Evolutionary conservation across 2,888 invertebrate species (phyloP).

Genomic region (Autographa pulchrina): DNA sequence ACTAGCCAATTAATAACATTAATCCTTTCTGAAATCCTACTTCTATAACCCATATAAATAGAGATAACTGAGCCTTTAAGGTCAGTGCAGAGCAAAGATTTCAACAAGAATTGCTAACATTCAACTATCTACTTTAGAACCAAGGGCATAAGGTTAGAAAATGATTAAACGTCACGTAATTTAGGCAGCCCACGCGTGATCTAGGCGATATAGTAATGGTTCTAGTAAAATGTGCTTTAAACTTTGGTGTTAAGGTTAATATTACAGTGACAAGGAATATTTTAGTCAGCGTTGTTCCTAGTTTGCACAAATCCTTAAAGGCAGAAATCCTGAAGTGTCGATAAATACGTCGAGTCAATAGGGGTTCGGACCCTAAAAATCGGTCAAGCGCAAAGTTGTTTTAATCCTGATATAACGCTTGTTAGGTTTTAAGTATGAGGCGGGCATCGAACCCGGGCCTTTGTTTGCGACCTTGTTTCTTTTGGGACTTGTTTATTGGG

Average conservation of each 20-base stretch:
- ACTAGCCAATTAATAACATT: slow-evolving; percentile 6
- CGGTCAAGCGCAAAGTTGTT: slow-evolving; percentile 4
- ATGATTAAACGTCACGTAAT: neutral
- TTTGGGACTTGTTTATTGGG: neutral
- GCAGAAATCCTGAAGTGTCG: neutral
- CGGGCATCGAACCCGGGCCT: neutral
- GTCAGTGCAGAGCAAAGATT: neutral
- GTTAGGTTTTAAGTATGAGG: slow-evolving; percentile 8
- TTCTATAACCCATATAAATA: neutral
- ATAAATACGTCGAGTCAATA: slow-evolving; percentile 6
- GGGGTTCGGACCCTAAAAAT: neutral
- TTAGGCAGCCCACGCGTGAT: slow-evolving; percentile 1
- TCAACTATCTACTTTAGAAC: neutral
- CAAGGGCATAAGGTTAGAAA: neutral
- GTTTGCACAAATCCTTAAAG: neutral
- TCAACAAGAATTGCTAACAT: neutral
- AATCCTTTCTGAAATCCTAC: slow-evolving; percentile 4
- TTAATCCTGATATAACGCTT: slow-evolving; percentile 10
- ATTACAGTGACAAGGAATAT: neutral
- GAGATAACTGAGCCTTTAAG: neutral
- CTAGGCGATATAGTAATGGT: neutral
- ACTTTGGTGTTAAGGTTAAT: neutral
- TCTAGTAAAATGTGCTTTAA: neutral
- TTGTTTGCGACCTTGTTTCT: neutral
- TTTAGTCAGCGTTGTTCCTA: too few relatives aligned